Percentiles rank a stretch among this genome's conserved stretches.
Evolutionary conservation across 1,140 invertebrate genomes (phyloP).

Genomic region (Brachionus manjavacas): DNA sequence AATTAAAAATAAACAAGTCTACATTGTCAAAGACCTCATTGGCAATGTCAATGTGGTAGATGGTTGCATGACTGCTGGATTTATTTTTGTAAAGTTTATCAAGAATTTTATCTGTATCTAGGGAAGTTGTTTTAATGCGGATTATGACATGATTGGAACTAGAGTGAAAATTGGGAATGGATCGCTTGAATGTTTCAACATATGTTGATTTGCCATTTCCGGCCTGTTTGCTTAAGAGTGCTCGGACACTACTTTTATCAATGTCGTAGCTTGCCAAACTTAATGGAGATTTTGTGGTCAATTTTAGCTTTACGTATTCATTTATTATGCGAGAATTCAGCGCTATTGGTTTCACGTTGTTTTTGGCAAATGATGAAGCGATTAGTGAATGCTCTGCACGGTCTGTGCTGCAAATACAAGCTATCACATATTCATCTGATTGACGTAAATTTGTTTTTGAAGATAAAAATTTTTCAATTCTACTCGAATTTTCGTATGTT

Average conservation of each 20-base stretch:
- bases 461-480: neutral
- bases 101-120: neutral
- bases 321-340: neutral
- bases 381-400: neutral
- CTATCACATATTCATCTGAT: conserved; percentile 1
- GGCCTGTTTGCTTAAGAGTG: neutral
- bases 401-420: conserved; percentile 19
- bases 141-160: neutral
- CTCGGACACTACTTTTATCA: neutral
- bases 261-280: neutral
- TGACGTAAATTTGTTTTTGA: neutral
- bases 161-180: neutral
- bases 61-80: neutral
- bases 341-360: conserved; percentile 2
- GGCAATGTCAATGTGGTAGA: conserved; percentile 34
- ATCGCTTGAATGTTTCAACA: neutral
- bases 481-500: conserved; percentile 4
- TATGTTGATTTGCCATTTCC: conserved; percentile 29
- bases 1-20: conserved; percentile 14
- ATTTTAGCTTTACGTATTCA: neutral
- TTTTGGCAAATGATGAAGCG: neutral
- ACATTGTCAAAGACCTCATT: conserved; percentile 23
- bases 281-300: neutral
- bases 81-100: neutral
- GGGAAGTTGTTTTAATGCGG: neutral